phyloP scores from a whole-genome alignment of 2,888 invertebrate genomes.

The Trachelus troglodyta region DNA sequence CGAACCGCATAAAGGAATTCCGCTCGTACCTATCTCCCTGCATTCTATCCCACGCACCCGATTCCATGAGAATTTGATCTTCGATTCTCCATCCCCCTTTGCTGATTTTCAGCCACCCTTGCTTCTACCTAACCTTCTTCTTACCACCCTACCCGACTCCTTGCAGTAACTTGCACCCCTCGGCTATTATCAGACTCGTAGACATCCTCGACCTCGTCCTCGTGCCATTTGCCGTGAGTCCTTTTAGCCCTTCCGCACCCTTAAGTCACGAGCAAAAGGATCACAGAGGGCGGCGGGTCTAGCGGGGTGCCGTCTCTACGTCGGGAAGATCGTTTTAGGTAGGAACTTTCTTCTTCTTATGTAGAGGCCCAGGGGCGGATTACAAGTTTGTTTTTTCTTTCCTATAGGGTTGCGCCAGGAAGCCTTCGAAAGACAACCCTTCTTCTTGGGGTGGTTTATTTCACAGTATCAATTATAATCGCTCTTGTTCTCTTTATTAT shows the following conservation, averaged over 20 bases:
- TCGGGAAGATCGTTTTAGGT: neutral
- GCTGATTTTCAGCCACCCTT: constrained; percentile 10
- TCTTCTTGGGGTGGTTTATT: neutral
- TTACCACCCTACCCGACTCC: neutral
- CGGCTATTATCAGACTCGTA: neutral
- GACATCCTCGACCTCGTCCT: neutral
- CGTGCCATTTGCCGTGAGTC: neutral
- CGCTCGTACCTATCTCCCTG: constrained; percentile 18
- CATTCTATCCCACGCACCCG: constrained; percentile 14
- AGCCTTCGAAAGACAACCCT: neutral
- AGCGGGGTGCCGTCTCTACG: neutral
- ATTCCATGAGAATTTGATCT: constrained; percentile 14
- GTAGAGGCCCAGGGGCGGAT: constrained; percentile 47
- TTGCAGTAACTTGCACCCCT: neutral
- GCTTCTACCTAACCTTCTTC: neutral
- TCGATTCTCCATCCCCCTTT: neutral
- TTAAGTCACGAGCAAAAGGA: neutral
- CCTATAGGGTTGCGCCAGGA: neutral
- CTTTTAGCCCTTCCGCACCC: neutral
- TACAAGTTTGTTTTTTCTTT: constrained; percentile 49
- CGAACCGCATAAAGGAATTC: constrained; percentile 19
- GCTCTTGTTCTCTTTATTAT: neutral
- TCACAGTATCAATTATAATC: neutral
- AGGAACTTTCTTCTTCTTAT: constrained; percentile 15
- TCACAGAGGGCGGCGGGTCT: neutral